Evolutionary conservation across 2,888 invertebrate species (phyloP), one percentile per base, ranked within the genome.

Genomic region (Sarcophaga rosellei): DNA sequence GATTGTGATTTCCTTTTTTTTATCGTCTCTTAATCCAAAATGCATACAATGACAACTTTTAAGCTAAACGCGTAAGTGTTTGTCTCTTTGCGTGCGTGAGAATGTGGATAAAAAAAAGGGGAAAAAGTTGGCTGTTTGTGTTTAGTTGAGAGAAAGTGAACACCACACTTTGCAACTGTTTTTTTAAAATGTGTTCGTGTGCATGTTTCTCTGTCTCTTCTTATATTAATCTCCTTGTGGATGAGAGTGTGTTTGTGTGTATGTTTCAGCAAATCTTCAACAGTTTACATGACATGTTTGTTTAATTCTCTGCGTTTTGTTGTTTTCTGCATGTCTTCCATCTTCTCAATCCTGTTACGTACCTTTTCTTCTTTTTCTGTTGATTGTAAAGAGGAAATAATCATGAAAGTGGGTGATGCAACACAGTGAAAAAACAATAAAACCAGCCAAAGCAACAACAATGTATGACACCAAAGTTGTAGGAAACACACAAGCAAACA

Each of bases 341-440:
- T 53, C 53, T 53, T 17, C 5, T 5, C 17, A 53, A 17, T 17
- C 15, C 4, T 53, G 17, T 66, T 44, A 35, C 10, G 4, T 10
- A 35, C 2, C 35, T 44, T 44, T 66, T 66, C 20, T 45, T 11
- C 21, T 63, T 25, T 11, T 66, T 66, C n/a, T 66, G 25, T 47
- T 61, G n/a, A 21, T 59, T 72, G 65, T 77, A 59, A 70, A 82
- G 76, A 45, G 81, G 65, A 82, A 82, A 76, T 70, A 70, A 65
- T 82, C 70, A 82, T 70, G 76, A 47, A 82, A 82, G 70, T 70
- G 63, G 69, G 59, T 76, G 81, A 76, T 62, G 76, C 15, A 59
- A 76, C 45, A 62, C 35, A 68, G 75, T 69, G 59, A 3, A 44
- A 63, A n/a, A 57, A 57, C n/a, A 57, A 47, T 20, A 53, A 53